Evolutionary conservation across 2,113 vertebrate genomes (phyloP).

Genomic region (Empidonax traillii): DNA sequence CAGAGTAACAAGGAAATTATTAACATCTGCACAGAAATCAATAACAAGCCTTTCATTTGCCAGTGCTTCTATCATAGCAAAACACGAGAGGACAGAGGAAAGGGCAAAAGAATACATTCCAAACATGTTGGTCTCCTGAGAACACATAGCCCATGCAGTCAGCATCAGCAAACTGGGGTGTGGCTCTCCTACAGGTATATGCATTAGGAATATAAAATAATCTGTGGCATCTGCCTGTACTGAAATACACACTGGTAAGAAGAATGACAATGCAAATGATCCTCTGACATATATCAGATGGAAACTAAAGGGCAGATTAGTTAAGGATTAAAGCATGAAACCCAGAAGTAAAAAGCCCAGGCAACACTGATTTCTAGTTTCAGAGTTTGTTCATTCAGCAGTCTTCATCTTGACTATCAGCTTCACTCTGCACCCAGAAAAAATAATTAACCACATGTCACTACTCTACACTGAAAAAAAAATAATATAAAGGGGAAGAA

Average conservation of each 20-base stretch:
- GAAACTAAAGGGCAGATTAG: not conserved
- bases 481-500: not conserved
- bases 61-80: constrained; percentile 31
- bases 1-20: constrained; percentile 28
- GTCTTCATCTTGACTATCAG: not conserved
- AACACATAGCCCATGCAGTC: constrained; percentile 14
- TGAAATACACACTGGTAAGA: not conserved
- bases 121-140: constrained; percentile 21
- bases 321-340: constrained; percentile 6
- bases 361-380: not conserved
- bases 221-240: not conserved
- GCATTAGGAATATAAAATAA: constrained; percentile 26
- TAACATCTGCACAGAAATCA: constrained; percentile 64
- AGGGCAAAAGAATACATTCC: constrained; percentile 28
- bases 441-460: not conserved
- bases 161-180: not conserved
- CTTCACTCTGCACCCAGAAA: not conserved
- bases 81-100: not conserved
- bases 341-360: not conserved
- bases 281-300: not conserved
- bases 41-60: constrained; percentile 45
- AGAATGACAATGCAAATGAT: not conserved
- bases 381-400: not conserved
- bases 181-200: not conserved
- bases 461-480: not conserved